Percentiles rank a stretch among this genome's conserved stretches.
These are phyloP conservation scores for Pseudomyrmex pallidus DNA, from an alignment of 1,140 invertebrate genomes.

Conservation along the genomic window DNA sequence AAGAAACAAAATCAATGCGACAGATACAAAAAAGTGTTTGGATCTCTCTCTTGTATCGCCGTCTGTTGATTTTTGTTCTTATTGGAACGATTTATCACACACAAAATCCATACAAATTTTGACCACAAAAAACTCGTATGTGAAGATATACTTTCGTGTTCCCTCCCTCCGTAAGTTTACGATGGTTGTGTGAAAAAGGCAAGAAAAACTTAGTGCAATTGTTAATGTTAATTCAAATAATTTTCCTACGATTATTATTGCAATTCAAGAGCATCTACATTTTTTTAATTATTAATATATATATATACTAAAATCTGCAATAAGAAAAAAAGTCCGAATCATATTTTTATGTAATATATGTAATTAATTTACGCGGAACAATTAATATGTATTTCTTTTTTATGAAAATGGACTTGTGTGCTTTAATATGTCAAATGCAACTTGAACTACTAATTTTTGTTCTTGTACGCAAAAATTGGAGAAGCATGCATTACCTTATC, in stretches of 20 bases:
- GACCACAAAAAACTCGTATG: not conserved
- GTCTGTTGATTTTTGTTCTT: not conserved
- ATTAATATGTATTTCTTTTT: slow-evolving; percentile 5
- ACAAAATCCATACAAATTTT: slow-evolving; percentile 7
- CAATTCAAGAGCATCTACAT: slow-evolving; percentile 25
- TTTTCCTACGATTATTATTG: slow-evolving; percentile 26
- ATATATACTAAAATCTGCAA: not conserved
- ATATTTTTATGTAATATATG: not conserved
- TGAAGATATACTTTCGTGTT: slow-evolving; percentile 1
- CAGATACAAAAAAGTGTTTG: not conserved
- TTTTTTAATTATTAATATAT: slow-evolving; percentile 28
- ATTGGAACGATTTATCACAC: not conserved
- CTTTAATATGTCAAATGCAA: too few relatives aligned
- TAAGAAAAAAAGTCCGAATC: not conserved
- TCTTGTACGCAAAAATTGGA: slow-evolving; percentile 20
- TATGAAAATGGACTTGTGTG: slow-evolving; percentile 9
- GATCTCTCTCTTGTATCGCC: slow-evolving; percentile 7
- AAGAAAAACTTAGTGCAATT: slow-evolving; percentile 64
- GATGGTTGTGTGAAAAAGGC: slow-evolving; percentile 11
- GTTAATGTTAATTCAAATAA: slow-evolving; percentile 52
- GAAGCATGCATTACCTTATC: slow-evolving; percentile 10
- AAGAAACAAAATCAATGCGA: not conserved
- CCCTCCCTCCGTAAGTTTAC: not conserved
- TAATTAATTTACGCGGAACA: not conserved
- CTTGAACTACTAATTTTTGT: slow-evolving; percentile 27